These are phyloP conservation scores for Cydia splendana DNA, from an alignment of 1,140 invertebrate genomes.

Conservation along the genomic window DNA sequence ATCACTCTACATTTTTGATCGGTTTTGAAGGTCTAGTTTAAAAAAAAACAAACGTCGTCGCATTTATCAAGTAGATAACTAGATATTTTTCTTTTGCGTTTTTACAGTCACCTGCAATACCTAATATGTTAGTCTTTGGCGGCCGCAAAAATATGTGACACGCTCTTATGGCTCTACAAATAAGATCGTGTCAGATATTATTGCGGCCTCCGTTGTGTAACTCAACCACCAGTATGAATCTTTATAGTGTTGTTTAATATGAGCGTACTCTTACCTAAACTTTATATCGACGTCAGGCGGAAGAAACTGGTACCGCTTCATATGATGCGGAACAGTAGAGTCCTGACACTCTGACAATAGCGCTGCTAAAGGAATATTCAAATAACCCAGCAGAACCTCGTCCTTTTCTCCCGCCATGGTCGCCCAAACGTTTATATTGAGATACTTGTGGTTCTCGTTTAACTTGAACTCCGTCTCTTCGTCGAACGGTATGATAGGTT, in stretches of 20 bases:
- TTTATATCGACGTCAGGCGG: conserved; percentile 84
- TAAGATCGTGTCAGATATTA: too few relatives aligned
- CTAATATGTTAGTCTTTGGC: too few relatives aligned
- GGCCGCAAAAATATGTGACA: too few relatives aligned
- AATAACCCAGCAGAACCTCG: conserved; percentile 86
- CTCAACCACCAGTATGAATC: too few relatives aligned
- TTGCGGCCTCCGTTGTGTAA: too few relatives aligned
- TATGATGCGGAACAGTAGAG: conserved; percentile 88
- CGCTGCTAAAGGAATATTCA: conserved; percentile 89
- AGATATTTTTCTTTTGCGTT: too few relatives aligned
- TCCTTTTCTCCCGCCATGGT: conserved; percentile 81
- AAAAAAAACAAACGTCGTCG: too few relatives aligned
- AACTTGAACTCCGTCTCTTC: conserved; percentile 87
- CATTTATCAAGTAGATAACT: too few relatives aligned
- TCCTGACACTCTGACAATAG: conserved; percentile 89
- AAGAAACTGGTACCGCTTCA: conserved; percentile 87
- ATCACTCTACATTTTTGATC: too few relatives aligned
- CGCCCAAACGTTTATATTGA: conserved; percentile 92
- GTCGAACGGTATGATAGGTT: conserved; percentile 84
- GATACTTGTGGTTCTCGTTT: conserved; percentile 85
- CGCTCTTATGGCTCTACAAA: too few relatives aligned
- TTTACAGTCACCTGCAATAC: too few relatives aligned
- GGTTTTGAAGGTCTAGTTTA: too few relatives aligned
- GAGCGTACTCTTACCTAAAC: conserved; percentile 76
- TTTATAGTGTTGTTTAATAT: background rate